Evolutionary conservation across 2,888 invertebrate genomes (phyloP), one percentile per base, ranked within the genome.

Genomic region (Pseudococcus jackbeardsleyi): DNA sequence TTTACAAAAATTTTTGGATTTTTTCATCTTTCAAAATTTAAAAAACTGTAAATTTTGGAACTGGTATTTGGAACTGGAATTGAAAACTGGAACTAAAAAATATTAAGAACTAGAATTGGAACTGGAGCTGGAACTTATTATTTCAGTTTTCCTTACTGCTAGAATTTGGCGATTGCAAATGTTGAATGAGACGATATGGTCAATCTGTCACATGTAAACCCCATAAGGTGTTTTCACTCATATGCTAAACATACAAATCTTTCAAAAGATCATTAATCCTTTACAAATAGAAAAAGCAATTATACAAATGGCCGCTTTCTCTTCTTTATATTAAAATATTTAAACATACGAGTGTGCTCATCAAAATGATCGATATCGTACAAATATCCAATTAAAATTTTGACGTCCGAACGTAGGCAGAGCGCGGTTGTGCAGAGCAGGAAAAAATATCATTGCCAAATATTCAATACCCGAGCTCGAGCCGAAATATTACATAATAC

Each of bases 301-400:
- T 77, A 79, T 46, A 79, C 39, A 79, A 79, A 79, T 79, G 33
- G 11, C 17, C 33, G 26, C 79, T 79, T 79, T 79, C 79, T 79
- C 79, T 79, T 79, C 79, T 33, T 39, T 12, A 42, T n/a, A 79
- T 79, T 79, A 79, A 79, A 79, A 79, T 79, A 79, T 79, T 79
- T 42, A 42, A 79, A 79, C 79, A 72, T 33, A 33, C 26, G 59
- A 59, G 19, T 59, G 9, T 59, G 33, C 72, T 39, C 72, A 79
- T 79, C 79, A 79, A 79, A 79, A 79, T 42, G 79, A 79, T 79
- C 79, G 42, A 79, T 79, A 79, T 79, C 79, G 42, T 79, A 79
- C 42, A 42, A 79, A 79, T 79, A 79, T 79, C 79, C 79, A 79
- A 79, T 79, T 79, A 79, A 79, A 79, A 42, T 79, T 79, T 79